phyloP scores from a whole-genome alignment of 2,797 vertebrate genomes.

The Sebastes vulpes region DNA sequence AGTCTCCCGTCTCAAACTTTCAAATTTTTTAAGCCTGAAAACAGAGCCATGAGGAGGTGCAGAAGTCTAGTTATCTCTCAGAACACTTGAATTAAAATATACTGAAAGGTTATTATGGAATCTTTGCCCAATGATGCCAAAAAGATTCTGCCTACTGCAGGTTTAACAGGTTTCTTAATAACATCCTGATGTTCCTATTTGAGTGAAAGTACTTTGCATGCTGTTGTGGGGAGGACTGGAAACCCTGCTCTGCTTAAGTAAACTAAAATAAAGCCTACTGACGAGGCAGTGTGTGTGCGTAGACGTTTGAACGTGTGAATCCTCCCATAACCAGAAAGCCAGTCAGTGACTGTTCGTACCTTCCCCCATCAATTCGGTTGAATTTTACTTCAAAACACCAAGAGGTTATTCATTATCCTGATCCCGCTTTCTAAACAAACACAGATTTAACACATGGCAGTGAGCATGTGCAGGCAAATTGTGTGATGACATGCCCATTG shows the following conservation, averaged over 20 bases:
- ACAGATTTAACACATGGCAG: neutral
- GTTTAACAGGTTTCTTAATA: neutral
- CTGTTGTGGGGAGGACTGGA: neutral
- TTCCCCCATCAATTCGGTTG: conserved; percentile 17
- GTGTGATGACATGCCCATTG: conserved; percentile 49
- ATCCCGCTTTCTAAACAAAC: conserved; percentile 29
- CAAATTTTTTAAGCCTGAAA: too few relatives aligned
- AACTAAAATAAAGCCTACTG: conserved; percentile 17
- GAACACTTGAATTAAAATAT: too few relatives aligned
- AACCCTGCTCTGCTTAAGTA: conserved; percentile 7
- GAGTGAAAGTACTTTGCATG: neutral
- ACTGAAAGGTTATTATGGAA: too few relatives aligned
- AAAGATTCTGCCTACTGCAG: too few relatives aligned
- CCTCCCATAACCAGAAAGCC: conserved; percentile 33
- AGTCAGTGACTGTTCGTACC: conserved; percentile 19
- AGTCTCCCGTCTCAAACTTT: too few relatives aligned
- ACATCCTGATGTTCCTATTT: conserved; percentile 8
- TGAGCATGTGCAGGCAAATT: conserved; percentile 15
- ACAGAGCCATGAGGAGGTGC: too few relatives aligned
- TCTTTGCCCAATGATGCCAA: too few relatives aligned
- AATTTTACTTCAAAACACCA: conserved; percentile 24
- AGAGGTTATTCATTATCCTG: neutral
- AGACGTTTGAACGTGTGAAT: conserved; percentile 11
- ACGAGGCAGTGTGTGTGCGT: neutral
- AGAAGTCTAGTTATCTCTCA: too few relatives aligned